Base-by-base conservation (phyloP, 2,888 invertebrate species). In the Pristionchus entomophagus region DNA sequence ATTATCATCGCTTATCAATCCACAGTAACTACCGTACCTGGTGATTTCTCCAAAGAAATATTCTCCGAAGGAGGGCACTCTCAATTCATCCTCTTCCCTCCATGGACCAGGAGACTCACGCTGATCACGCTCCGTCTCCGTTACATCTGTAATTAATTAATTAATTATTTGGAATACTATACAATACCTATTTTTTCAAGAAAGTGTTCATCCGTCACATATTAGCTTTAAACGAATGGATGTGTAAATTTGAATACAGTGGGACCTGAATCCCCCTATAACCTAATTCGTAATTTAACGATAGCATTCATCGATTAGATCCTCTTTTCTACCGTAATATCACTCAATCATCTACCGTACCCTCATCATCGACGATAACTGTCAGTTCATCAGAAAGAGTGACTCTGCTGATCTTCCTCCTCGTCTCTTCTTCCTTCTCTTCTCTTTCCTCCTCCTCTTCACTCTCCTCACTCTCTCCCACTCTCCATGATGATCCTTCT, bases 11-110 rank as follows among this genome's bases (percentile, higher is more conserved):
- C n/a, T n/a, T n/a, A n/a, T n/a, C n/a, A n/a, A n/a, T n/a, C n/a
- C n/a, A n/a, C n/a, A n/a, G n/a, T n/a, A n/a, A n/a, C n/a, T n/a
- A n/a, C 22, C 59, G 53, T 35, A 91, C 92, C 91, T 89, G 2
- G 92, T 92, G 45, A 92, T 77, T 77, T 92, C 92, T 41, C 89
- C 88, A 90, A 91, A 91, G 51, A 92, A 90, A 73, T 91, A 92
- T n/a, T 88, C 87, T 35, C 89, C 88, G 56, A 92, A 89, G 0
- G 89, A 88, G 51, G 85, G 85, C 14, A 86, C 86, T 41, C 86
- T 73, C 41, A 59, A 53, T n/a, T 82, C 84, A 5, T 89, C 87
- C 10, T 81, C 86, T 32, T 82, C 82, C n/a, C 65, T n/a, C 65
- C 45, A 65, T 12, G 49, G 65, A 3, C 82, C 45, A 12, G 38